These are phyloP conservation scores for Rhadinocentrus ornatus DNA, from an alignment of 2,797 vertebrate genomes.

Conservation along the genomic window DNA sequence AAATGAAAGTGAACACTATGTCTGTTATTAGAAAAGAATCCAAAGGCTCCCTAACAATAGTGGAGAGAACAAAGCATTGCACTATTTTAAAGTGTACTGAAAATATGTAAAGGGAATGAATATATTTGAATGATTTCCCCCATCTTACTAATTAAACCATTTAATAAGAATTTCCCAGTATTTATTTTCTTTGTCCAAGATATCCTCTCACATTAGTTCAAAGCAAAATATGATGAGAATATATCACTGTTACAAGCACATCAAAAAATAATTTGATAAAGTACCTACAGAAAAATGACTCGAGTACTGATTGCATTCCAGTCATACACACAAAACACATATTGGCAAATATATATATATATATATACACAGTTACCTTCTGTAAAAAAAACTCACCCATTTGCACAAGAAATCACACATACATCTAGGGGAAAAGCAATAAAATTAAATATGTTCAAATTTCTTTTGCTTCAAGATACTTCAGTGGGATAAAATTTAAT, in stretches of 20 bases:
- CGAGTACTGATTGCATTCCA: too few relatives aligned
- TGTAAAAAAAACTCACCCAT: constrained; percentile 43
- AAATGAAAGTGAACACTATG: neutral
- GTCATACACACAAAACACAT: too few relatives aligned
- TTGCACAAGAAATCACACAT: constrained; percentile 52
- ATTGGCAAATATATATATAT: too few relatives aligned
- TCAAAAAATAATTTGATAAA: too few relatives aligned
- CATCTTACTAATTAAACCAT: neutral
- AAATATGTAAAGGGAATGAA: neutral
- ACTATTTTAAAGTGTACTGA: neutral
- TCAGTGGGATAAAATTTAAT: constrained; percentile 55
- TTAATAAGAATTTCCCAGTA: constrained; percentile 2
- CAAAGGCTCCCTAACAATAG: neutral
- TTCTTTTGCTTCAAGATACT: constrained; percentile 38
- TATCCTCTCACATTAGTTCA: too few relatives aligned
- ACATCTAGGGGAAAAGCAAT: constrained; percentile 43
- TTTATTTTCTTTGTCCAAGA: neutral
- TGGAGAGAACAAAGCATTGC: neutral
- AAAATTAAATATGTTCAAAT: constrained; percentile 56
- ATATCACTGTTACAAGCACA: too few relatives aligned
- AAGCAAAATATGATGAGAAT: too few relatives aligned
- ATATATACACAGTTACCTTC: constrained; percentile 57
- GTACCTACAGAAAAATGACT: too few relatives aligned
- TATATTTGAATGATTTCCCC: neutral
- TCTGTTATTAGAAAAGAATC: neutral